Evolutionary conservation across 2,888 invertebrate species (phyloP).

Genomic region (Mesochorus sp.): DNA sequence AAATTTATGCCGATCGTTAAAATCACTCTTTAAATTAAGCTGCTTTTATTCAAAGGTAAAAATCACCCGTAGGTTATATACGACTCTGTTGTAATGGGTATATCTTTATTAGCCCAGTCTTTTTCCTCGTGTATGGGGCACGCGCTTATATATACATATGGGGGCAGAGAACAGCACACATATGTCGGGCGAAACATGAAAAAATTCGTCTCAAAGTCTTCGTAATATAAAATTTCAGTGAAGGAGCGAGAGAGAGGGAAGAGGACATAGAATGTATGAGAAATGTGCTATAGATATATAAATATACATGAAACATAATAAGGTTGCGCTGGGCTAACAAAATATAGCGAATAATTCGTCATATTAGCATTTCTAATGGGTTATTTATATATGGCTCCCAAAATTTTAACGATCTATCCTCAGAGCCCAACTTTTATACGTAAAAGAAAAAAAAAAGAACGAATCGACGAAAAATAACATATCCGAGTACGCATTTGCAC

Average conservation of each 20-base stretch:
- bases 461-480: constrained; percentile 16
- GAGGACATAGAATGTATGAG: constrained; percentile 18
- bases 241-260: constrained; percentile 6
- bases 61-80: constrained; percentile 64
- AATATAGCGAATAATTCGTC: constrained; percentile 33
- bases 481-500: not conserved
- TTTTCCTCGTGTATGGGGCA: constrained; percentile 26
- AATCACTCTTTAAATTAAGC: constrained; percentile 70
- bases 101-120: constrained; percentile 71
- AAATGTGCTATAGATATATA: not conserved
- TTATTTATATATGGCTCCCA: constrained; percentile 66
- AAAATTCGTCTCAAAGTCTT: constrained; percentile 15
- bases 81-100: constrained; percentile 61
- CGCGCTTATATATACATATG: not conserved
- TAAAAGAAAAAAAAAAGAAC: not conserved
- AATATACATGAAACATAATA: not conserved
- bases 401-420: constrained; percentile 10
- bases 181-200: constrained; percentile 36
- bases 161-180: constrained; percentile 17
- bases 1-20: constrained; percentile 67
- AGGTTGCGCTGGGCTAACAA: constrained; percentile 13
- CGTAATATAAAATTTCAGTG: not conserved
- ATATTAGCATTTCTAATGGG: constrained; percentile 68
- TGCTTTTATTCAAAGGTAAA: constrained; percentile 68
- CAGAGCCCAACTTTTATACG: not conserved